phyloP scores from a whole-genome alignment of 2,797 vertebrate species.

The Schizopygopsis malacanthus region DNA sequence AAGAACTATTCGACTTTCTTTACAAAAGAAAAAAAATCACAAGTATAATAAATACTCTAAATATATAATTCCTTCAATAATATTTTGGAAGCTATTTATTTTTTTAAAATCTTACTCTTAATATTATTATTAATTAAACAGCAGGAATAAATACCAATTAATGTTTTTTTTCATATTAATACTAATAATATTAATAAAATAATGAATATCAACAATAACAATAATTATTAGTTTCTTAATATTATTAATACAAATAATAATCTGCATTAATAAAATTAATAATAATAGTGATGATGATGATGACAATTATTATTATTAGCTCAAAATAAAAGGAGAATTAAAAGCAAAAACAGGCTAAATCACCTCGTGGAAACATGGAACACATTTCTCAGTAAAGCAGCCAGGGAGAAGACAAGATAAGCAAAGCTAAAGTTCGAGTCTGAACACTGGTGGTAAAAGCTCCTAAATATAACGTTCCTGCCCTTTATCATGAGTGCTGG shows the following conservation, averaged over 20 bases:
- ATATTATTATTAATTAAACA: too few species aligned
- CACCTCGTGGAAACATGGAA: neutral
- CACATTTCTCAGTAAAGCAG: neutral
- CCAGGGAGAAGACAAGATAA: neutral
- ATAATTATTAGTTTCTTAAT: too few species aligned
- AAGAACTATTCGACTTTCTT: neutral
- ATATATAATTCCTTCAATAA: too few species aligned
- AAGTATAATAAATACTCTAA: too few species aligned
- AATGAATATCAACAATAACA: too few species aligned
- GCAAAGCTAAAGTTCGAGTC: neutral
- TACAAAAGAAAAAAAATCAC: neutral
- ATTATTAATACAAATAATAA: too few species aligned
- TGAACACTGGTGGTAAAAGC: conserved; percentile 1
- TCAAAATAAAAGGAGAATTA: neutral
- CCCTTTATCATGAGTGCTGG: conserved; percentile 37
- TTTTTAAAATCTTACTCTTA: too few species aligned
- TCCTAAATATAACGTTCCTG: conserved; percentile 32
- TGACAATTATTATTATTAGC: neutral
- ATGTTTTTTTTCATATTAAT: too few species aligned
- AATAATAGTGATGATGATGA: neutral
- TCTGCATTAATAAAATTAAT: neutral
- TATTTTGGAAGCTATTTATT: too few species aligned
- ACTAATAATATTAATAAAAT: too few species aligned
- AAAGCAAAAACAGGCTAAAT: neutral
- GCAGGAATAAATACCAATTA: too few species aligned